Conservation (phyloP, 2,797 vertebrate genomes). For the Onychomys leucogaster region DNA sequence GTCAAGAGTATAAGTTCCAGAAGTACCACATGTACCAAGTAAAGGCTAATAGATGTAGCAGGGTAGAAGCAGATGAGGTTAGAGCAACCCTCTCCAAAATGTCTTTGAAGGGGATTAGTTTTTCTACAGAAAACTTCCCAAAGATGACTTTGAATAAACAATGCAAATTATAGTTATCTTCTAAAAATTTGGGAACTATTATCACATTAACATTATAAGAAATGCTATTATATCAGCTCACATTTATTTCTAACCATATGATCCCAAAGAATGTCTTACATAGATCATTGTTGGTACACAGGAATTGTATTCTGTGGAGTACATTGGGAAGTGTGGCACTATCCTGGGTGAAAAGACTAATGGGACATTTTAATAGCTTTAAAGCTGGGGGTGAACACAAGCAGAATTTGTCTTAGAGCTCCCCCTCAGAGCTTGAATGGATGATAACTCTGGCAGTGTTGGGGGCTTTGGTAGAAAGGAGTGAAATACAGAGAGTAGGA, state of each 20-base stretch:
- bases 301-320: not conserved
- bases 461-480: not conserved
- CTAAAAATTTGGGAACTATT: not conserved
- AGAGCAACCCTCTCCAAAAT: not conserved
- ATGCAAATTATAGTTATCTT: conserved; percentile 12
- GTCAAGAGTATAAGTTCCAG: not conserved
- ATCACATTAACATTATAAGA: not conserved
- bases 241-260: not conserved
- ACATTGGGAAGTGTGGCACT: not conserved
- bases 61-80: not conserved
- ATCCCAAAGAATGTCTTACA: not conserved
- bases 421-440: not conserved
- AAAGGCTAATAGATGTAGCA: not conserved
- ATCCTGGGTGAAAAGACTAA: not conserved
- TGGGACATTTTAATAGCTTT: not conserved
- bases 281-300: not conserved
- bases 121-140: not conserved
- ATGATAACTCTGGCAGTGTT: not conserved
- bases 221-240: not conserved
- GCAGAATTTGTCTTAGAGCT: not conserved
- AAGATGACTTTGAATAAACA: not conserved
- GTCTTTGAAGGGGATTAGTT: not conserved
- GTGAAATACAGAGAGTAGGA: not conserved
- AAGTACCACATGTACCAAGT: not conserved
- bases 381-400: not conserved